phyloP scores from a whole-genome alignment of 2,888 invertebrate genomes.

The Drosophila ezoana region DNA sequence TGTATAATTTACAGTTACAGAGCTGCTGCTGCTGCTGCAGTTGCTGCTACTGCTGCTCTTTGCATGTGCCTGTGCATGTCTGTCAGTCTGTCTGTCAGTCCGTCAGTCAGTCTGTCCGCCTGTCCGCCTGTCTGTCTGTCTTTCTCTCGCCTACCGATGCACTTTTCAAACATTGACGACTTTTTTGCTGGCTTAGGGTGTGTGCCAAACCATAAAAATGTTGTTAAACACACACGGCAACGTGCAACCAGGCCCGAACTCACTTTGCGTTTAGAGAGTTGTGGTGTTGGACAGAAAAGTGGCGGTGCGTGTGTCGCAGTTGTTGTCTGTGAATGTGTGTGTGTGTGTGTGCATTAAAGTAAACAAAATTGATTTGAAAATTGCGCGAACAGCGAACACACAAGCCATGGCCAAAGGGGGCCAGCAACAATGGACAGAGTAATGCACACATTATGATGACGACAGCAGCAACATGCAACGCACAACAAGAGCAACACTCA shows the following conservation, averaged over 20 bases:
- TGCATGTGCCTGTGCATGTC: constrained; percentile 21
- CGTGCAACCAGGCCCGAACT: constrained; percentile 2
- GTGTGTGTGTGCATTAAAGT: constrained; percentile 57
- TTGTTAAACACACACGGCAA: constrained; percentile 79
- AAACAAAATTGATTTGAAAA: constrained; percentile 83
- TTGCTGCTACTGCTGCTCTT: constrained; percentile 6
- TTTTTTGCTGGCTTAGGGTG: constrained; percentile 72
- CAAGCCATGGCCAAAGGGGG: constrained; percentile 29
- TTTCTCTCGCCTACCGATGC: constrained; percentile 45
- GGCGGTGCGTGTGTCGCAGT: constrained; percentile 72
- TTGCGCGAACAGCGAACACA: constrained; percentile 67
- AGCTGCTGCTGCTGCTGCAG: constrained; percentile 24
- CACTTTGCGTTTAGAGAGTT: background rate
- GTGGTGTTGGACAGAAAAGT: constrained; percentile 52
- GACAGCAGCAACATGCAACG: constrained; percentile 42
- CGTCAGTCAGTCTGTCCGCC: background rate
- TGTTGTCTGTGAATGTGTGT: constrained; percentile 14
- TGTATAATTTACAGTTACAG: constrained; percentile 84
- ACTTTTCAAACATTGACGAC: constrained; percentile 57
- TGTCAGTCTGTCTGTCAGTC: constrained; percentile 6
- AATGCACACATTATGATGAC: constrained; percentile 68
- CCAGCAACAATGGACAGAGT: constrained; percentile 35
- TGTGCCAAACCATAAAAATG: constrained; percentile 84
- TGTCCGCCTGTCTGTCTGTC: constrained; percentile 3
- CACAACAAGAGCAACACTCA: constrained; percentile 34